Conservation (phyloP, 2,797 vertebrate genomes). For the Geotrypetes seraphini region DNA sequence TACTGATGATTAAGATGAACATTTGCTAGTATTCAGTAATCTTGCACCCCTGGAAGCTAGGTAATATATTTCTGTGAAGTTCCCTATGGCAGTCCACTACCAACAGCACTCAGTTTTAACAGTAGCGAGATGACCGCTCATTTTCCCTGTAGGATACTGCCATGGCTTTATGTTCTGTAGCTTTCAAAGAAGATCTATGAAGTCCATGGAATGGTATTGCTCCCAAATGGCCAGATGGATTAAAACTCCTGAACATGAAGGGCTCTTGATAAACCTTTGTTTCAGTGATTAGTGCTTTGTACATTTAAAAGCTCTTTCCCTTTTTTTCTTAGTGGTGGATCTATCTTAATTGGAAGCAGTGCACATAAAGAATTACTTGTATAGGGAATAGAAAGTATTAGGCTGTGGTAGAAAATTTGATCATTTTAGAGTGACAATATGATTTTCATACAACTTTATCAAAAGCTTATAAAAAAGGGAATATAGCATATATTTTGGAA, state of each 20-base stretch:
- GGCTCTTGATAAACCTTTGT: constrained; percentile 8
- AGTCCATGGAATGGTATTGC: constrained; percentile 13
- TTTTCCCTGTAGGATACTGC: constrained; percentile 16
- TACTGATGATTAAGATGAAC: constrained; percentile 21
- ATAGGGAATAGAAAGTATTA: too few species aligned
- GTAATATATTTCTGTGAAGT: too few species aligned
- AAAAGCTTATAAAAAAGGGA: too few species aligned
- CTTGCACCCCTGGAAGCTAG: constrained; percentile 5
- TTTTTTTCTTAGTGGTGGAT: too few species aligned
- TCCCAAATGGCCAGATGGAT: constrained; percentile 7
- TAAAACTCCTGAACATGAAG: constrained; percentile 8
- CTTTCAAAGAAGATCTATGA: constrained; percentile 15
- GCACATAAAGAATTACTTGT: too few species aligned
- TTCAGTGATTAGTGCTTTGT: constrained; percentile 10
- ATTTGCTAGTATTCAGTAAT: constrained; percentile 35
- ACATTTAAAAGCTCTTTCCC: too few species aligned
- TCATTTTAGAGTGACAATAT: too few species aligned
- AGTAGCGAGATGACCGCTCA: constrained; percentile 32
- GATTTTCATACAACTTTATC: too few species aligned
- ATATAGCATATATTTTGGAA: too few species aligned
- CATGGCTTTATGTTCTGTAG: constrained; percentile 21
- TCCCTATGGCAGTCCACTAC: constrained; percentile 5
- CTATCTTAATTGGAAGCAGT: too few species aligned
- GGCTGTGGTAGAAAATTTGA: too few species aligned
- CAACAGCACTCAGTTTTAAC: constrained; percentile 14